phyloP scores from a whole-genome alignment of 1,140 invertebrate genomes.

The Cydia pomonella region DNA sequence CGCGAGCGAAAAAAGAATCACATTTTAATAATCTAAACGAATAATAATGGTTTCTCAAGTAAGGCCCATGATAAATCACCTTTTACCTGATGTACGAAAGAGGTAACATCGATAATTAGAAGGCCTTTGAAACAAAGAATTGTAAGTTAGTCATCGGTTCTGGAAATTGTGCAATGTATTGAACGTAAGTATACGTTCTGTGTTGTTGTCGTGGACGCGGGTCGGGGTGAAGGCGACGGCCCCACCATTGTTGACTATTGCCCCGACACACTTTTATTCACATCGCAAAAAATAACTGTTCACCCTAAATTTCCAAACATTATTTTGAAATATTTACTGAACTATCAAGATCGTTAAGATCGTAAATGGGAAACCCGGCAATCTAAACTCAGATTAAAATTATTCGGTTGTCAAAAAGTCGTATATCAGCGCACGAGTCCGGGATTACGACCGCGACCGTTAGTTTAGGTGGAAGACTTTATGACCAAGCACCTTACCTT shows the following conservation, averaged over 20 bases:
- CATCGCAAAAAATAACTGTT: conserved; percentile 29
- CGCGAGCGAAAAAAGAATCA: conserved; percentile 46
- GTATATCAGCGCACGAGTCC: conserved; percentile 15
- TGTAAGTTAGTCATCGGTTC: conserved; percentile 11
- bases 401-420: conserved; percentile 30
- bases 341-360: conserved; percentile 16
- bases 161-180: conserved; percentile 21
- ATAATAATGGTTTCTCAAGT: conserved; percentile 9
- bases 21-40: conserved; percentile 25
- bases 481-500: conserved; percentile 8
- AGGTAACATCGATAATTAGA: conserved; percentile 11
- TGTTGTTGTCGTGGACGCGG: not conserved
- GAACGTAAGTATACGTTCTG: not conserved
- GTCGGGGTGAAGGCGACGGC: conserved; percentile 23
- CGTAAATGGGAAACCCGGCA: conserved; percentile 24
- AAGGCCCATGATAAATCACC: conserved; percentile 7
- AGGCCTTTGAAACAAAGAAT: conserved; percentile 15
- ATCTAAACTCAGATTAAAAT: conserved; percentile 30
- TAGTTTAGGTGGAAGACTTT: conserved; percentile 14
- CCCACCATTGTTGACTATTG: conserved; percentile 26
- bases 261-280: conserved; percentile 28
- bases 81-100: not conserved
- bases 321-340: conserved; percentile 15
- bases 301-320: conserved; percentile 25
- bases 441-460: conserved; percentile 28